Evolutionary conservation across 2,797 vertebrate species (phyloP), one percentile per base, ranked within the genome.

Genomic region (Apogon talboti): DNA sequence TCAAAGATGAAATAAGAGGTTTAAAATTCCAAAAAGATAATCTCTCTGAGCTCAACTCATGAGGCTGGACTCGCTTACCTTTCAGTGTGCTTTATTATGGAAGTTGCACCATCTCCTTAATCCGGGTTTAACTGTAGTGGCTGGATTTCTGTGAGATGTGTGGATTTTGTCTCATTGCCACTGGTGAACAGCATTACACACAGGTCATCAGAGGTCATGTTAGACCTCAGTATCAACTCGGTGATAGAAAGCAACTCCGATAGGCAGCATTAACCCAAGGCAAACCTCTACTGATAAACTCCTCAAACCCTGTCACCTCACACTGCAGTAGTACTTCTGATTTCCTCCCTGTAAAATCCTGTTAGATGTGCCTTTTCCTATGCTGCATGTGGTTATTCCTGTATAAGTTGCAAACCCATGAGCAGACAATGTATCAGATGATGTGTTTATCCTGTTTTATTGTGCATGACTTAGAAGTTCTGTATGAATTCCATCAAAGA

Each of bases 61-160:
- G 75, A 85, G 87, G 81, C 83, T 83, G 83, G 75, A 78, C 64
- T 87, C 78, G 64, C 69, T 76, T 40, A 51, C 66, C 78, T 71
- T 50, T 63, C 81, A 84, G 14, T 0, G 55, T 78, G 49, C 54
- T 59, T 79, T 77, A 33, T 68, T 66, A 61, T 65, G 59, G 57
- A 54, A 79, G 71, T 87, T 74, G 58, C 79, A 83, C 81, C 45
- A 56, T 52, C 56, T 44, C 14, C 7, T 2, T 43, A 14, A 19
- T 50, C 28, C 44, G 33, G 43, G 35, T 67, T 62, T 74, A 28
- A 30, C 42, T 49, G 57, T 7, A 21, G 53, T 24, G 15, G 14
- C 9, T 35, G 11, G 35, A 43, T 69, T 55, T 64, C 33, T 59
- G 19, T 53, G 11, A 28, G 37, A 4, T 13, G 7, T 10, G 4